Conservation (phyloP, 2,113 vertebrate species). For the Scolopax mira region DNA sequence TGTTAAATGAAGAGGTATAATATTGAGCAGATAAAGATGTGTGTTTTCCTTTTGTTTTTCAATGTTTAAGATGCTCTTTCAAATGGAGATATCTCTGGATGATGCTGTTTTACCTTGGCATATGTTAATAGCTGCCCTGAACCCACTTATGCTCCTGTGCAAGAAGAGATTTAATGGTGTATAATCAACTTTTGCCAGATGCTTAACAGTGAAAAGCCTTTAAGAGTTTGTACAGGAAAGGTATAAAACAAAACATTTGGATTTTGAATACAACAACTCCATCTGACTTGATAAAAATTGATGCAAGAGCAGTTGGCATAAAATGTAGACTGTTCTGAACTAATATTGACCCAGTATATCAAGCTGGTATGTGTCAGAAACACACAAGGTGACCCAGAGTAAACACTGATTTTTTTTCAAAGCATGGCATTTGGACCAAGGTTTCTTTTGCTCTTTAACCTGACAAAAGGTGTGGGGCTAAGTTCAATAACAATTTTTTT, state of each 20-base stretch:
- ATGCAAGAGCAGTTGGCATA: not conserved
- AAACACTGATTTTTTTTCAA: not conserved
- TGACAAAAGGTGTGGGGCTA: not conserved
- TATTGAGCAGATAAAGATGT: not conserved
- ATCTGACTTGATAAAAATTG: slow-evolving; percentile 49
- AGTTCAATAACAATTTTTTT: not conserved
- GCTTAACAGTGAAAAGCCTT: slow-evolving; percentile 54
- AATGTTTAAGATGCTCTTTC: slow-evolving; percentile 12
- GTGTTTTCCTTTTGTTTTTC: not conserved
- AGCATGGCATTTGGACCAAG: not conserved
- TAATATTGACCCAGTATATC: not conserved
- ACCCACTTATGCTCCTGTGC: slow-evolving; percentile 19
- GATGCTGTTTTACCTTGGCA: slow-evolving; percentile 39
- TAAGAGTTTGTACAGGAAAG: slow-evolving; percentile 32
- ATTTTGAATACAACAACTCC: not conserved
- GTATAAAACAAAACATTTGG: slow-evolving; percentile 49
- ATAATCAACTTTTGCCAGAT: slow-evolving; percentile 62
- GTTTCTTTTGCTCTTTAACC: not conserved
- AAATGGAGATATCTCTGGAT: slow-evolving; percentile 13
- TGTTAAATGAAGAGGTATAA: slow-evolving; percentile 47
- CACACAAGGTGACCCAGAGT: not conserved
- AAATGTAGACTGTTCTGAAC: slow-evolving; percentile 3
- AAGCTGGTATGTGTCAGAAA: not conserved
- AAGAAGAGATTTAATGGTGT: slow-evolving; percentile 48
- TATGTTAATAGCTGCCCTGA: slow-evolving; percentile 61